Evolutionary conservation across 2,888 invertebrate genomes (phyloP).

Genomic region (Andrena hattorfiana): DNA sequence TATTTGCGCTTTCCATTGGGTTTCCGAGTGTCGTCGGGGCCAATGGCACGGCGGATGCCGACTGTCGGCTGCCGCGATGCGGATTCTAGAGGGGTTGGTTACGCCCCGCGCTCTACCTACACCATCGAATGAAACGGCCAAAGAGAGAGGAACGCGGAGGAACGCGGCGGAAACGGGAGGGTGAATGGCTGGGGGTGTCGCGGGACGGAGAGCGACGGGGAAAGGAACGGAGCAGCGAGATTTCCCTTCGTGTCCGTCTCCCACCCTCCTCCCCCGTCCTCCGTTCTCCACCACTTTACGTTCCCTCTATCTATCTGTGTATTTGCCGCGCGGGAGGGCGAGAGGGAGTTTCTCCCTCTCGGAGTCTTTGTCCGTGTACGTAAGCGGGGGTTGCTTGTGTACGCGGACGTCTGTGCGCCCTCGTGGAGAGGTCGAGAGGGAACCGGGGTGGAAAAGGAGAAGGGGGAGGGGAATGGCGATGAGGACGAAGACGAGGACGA

Average conservation of each 20-base stretch:
- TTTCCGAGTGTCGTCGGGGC: slow-evolving; percentile 83
- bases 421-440: slow-evolving; percentile 61
- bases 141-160: slow-evolving; percentile 44
- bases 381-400: slow-evolving; percentile 45
- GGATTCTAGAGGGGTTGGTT: slow-evolving; percentile 79
- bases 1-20: slow-evolving; percentile 83
- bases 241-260: slow-evolving; percentile 60
- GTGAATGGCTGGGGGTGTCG: background rate
- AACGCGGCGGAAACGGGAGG: slow-evolving; percentile 14
- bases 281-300: slow-evolving; percentile 24
- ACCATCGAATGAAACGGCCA: slow-evolving; percentile 49
- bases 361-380: slow-evolving; percentile 57
- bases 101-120: slow-evolving; percentile 75
- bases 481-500: slow-evolving; percentile 45
- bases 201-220: slow-evolving; percentile 8
- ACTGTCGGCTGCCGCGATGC: slow-evolving; percentile 78
- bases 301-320: slow-evolving; percentile 39
- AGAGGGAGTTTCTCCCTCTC: slow-evolving; percentile 67
- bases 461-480: slow-evolving; percentile 58
- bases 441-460: slow-evolving; percentile 72
- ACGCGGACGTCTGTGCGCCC: slow-evolving; percentile 58
- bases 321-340: slow-evolving; percentile 65
- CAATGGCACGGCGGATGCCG: slow-evolving; percentile 83
- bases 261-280: slow-evolving; percentile 38
- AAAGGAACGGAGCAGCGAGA: slow-evolving; percentile 52